A percentile compares a stretch with the other conserved stretches of the same genome.
These are phyloP conservation scores for Halcyon malimbica DNA, from an alignment of 2,113 vertebrate genomes.

Conservation along the genomic window DNA sequence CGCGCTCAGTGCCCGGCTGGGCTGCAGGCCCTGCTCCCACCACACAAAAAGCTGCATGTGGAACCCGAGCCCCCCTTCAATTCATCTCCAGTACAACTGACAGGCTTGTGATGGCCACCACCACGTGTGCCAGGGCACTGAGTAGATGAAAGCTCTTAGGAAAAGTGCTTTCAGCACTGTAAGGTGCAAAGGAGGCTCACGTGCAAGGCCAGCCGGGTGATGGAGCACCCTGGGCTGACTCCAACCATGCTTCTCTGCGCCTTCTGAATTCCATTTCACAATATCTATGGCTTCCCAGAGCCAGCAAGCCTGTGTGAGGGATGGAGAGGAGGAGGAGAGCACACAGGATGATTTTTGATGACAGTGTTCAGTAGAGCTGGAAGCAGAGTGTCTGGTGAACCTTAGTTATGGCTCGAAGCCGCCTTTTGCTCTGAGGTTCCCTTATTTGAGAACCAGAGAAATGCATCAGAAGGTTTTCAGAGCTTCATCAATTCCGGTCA, in stretches of 20 bases:
- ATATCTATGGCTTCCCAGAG: background rate
- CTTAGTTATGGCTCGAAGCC: background rate
- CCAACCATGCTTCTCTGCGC: background rate
- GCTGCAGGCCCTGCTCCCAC: background rate
- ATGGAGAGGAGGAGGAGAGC: background rate
- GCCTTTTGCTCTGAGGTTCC: background rate
- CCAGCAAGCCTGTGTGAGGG: background rate
- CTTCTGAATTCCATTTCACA: background rate
- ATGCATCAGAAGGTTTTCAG: background rate
- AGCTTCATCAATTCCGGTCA: conserved; percentile 30
- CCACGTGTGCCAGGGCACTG: rapidly evolving
- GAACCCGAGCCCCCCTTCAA: rapidly evolving
- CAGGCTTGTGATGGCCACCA: too few relatives aligned
- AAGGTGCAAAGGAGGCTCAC: background rate
- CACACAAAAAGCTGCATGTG: rapidly evolving
- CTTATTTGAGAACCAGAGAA: background rate
- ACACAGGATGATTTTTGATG: background rate
- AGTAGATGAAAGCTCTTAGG: background rate
- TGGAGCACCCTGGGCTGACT: background rate
- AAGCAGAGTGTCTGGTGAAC: background rate
- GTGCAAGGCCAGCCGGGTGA: rapidly evolving
- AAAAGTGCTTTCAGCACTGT: background rate
- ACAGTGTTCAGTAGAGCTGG: background rate
- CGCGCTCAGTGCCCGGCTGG: rapidly evolving
- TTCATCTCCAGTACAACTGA: rapidly evolving